Percentiles rank a stretch among this genome's conserved stretches.
Conservation (phyloP, 2,113 vertebrate species). For the Eudyptes chrysolophus region DNA sequence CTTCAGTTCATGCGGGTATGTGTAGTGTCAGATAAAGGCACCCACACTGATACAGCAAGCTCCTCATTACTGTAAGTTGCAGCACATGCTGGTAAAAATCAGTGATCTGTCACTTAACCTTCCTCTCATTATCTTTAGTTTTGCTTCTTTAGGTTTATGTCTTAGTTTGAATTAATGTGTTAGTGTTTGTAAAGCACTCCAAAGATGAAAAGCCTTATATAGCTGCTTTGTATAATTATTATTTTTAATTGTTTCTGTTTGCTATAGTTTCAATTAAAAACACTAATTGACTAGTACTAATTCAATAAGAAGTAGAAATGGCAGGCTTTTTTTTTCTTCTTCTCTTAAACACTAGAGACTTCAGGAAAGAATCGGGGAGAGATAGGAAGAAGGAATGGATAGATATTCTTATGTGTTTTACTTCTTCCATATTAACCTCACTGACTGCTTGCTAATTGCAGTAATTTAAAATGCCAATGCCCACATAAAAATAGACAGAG, state of each 20-base stretch:
- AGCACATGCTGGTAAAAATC: neutral
- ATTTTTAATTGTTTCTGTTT: neutral
- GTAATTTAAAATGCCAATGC: neutral
- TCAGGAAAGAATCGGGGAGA: fast-evolving
- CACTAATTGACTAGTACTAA: neutral
- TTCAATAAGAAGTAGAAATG: neutral
- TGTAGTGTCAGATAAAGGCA: neutral
- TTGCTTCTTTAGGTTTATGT: conserved; percentile 46
- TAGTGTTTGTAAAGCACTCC: neutral
- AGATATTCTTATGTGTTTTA: neutral
- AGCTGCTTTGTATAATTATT: neutral
- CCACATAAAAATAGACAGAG: neutral
- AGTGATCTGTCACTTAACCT: neutral
- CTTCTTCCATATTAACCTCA: neutral
- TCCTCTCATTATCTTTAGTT: conserved; percentile 2
- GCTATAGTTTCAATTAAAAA: neutral
- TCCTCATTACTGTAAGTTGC: neutral
- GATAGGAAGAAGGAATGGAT: neutral
- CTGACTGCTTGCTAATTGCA: neutral
- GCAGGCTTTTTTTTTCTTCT: neutral
- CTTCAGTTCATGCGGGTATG: neutral
- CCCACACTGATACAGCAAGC: neutral
- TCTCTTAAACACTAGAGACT: neutral
- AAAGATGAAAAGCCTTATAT: neutral
- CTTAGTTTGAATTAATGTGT: neutral